Base-by-base conservation (phyloP, 1,140 invertebrate species). In the Drosophila varians region DNA sequence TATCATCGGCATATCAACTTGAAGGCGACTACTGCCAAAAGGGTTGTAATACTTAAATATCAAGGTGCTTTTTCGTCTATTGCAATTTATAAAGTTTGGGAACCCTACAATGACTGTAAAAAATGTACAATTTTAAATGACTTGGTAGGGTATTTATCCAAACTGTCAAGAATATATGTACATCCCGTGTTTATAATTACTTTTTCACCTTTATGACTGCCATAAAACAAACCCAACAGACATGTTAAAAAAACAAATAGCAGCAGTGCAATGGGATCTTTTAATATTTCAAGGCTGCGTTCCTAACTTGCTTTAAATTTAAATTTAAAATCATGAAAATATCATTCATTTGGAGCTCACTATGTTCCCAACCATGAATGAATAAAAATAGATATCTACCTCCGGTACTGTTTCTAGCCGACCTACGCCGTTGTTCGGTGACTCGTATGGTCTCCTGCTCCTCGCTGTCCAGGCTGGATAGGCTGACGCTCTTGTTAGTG, bases 391-490 rank as follows among this genome's bases (percentile, higher is more conserved):
- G 12, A 40, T 42, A 48, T 71, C 66, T 57, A 90, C 89, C 94
- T 38, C 95, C 94, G 19, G 90, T 91, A 58, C 90, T 91, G 55
- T 91, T 91, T 68, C 92, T 90, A 66, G 92, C 92, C 61, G 92
- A 86, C 36, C 92, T 89, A 47, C 92, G 90, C 19, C 92, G 80
- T 49, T 92, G 89, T 36, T 91, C 90, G 7, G 88, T 86, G 11
- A 88, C 80, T 3, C 90, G 69, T 16, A 91, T 90, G 18, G 90
- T 91, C 64, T 93, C 93, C 73, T 93, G 87, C 48, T 93, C 93
- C 70, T 93, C 93, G 58, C 93, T 93, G 77, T 93, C 93, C 55
- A 93, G 83, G 61, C 93, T 93, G 68, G 93, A 93, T 38, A 93
- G 90, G 80, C 93, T 93, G 11, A 91, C 87, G 28, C 88, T 91